These are phyloP conservation scores for Porites cylindrica DNA, from an alignment of 92 coral and sea anemone species.

Conservation along the genomic window DNA sequence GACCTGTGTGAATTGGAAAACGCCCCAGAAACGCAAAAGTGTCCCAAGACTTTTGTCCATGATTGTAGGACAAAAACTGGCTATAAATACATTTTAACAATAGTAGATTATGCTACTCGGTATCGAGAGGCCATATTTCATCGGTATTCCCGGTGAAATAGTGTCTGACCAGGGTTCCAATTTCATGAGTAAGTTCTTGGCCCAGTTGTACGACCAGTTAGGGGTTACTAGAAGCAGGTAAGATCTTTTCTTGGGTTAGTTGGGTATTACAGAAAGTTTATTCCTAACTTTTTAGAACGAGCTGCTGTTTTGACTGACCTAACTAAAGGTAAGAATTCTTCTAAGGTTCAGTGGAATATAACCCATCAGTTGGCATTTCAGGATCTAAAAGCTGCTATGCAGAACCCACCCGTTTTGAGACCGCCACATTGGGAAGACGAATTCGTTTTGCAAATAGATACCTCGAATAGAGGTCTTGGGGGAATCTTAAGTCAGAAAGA, in stretches of 20 bases:
- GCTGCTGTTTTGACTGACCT: background rate
- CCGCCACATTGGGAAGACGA: conserved; percentile 59
- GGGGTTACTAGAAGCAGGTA: conserved; percentile 12
- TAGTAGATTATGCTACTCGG: conserved; percentile 25
- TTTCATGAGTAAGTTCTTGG: conserved; percentile 51
- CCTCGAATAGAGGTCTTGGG: conserved; percentile 65
- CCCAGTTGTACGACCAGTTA: background rate
- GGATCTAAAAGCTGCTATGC: conserved; percentile 34
- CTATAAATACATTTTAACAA: conserved; percentile 54
- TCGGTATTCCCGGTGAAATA: conserved; percentile 52
- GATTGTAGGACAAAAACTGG: conserved; percentile 33
- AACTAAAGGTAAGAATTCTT: background rate
- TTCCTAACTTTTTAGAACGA: conserved; percentile 26
- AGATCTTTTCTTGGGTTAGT: conserved; percentile 55
- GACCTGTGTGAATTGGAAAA: too few species aligned
- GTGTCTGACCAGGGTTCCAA: conserved; percentile 56
- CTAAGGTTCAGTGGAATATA: conserved; percentile 14
- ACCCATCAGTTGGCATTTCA: conserved; percentile 13
- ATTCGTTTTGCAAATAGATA: conserved; percentile 71
- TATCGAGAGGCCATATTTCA: conserved; percentile 52
- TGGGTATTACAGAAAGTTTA: conserved; percentile 52
- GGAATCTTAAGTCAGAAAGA: conserved; percentile 3
- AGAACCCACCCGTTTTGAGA: conserved; percentile 37
- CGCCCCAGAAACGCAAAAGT: too few species aligned
- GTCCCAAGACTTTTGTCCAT: too few species aligned